Evolutionary conservation across 1,140 invertebrate species (phyloP), one percentile per base, ranked within the genome.

Genomic region (Zaprionus vittiger): DNA sequence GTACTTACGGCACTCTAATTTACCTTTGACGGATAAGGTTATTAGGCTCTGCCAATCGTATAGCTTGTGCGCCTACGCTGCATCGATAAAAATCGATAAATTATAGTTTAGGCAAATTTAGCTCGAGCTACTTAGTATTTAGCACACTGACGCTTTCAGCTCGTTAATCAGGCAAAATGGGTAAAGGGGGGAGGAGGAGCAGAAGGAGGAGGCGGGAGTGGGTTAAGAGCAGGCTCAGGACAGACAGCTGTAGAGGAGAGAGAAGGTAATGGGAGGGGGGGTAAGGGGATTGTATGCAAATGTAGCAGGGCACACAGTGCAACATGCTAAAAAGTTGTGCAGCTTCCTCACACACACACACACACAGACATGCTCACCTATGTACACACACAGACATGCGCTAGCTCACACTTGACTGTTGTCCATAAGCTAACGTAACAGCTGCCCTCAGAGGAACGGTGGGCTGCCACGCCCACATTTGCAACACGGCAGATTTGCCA

Each of bases 401-500:
- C 20, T 7, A n/a, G n/a, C 28, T 24, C 24, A 11, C 56, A 57
- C 26, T 28, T 63, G 31, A 37, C 54, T 47, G 67, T 17, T 64
- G 67, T 57, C 60, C 41, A 73, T 62, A 77, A 65, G 74, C 69
- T 47, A 5, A n/a, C 14, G 22, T 11, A 52, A 26, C 49, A 28
- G 20, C 22, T 41, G 15, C 37, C 31, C 22, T 14, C 64, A 44
- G 41, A 7, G 41, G 41, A n/a, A n/a, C 41, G 41, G n/a, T 17
- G 41, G 24, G 49, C 15, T 24, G 11, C 64, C 47, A 66, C 62
- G 70, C 57, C 67, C 73, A 63, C 73, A 73, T 63, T 41, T 72
- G 70, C 41, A 64, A 69, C 61, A 83, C 79, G 84, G 80, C 78
- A 72, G 73, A 74, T 78, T 80, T 87, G 70, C 68, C 71, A 65